Evolutionary conservation across 2,113 vertebrate species (phyloP), one percentile per base, ranked within the genome.

Genomic region (Mirza zaza): DNA sequence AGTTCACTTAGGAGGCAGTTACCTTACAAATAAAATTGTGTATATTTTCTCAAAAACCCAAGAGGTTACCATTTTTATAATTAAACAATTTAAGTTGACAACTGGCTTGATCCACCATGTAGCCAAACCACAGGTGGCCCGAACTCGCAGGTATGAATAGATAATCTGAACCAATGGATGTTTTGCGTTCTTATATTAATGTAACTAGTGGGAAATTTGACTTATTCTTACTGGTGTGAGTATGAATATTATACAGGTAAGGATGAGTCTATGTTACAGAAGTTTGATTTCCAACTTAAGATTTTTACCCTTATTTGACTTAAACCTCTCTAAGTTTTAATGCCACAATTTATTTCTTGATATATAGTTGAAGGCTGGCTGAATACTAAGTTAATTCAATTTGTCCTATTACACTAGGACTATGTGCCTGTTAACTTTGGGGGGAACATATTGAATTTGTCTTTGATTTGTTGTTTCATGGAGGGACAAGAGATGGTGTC

Each of bases 291-390:
- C 61, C 1, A 5, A 77, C 7, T 71, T 91, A 32, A 89, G 36
- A 75, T 50, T 96, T 96, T 87, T 70, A 59, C 70, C 29, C 34
- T 85, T 81, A 42, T 71, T 82, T 87, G n/a, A 86, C 34, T 90
- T 86, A 93, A 80, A 93, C 89, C 21, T 94, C 42, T 86, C 36
- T 94, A 4, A 34, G 71, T 93, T 80, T 96, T 96, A 95, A 63
- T 57, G 57, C 83, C 77, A 94, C 73, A 83, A 87, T 86, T 87
- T 85, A 93, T 95, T 94, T 92, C 91, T 88, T 85, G 87, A 87
- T 81, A 68, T 4, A n/a, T 50, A 90, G 48, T 85, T 89, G 61
- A 88, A 90, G 91, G 32, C 65, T 96, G 36, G 34, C 23, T 92
- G 90, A 93, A 82, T 76, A 87, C 9, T 63, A 87, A 92, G 36